phyloP scores from a whole-genome alignment of 2,888 invertebrate species.

The Neoitamus cyanurus region DNA sequence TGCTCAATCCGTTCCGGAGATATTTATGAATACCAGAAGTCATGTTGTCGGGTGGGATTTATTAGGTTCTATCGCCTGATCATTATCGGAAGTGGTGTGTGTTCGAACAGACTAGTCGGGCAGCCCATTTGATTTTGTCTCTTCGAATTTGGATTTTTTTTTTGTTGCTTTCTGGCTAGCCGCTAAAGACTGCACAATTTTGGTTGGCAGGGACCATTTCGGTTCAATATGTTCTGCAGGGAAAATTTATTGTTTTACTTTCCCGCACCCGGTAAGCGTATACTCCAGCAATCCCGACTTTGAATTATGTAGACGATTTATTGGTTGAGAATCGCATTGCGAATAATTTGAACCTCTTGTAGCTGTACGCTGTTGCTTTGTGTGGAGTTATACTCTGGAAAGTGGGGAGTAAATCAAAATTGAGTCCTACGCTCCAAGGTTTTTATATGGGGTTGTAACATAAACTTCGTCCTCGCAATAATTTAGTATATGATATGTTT shows the following conservation, averaged over 20 bases:
- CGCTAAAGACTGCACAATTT: slow-evolving; percentile 10
- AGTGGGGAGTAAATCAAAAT: neutral
- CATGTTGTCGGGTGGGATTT: neutral
- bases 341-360: neutral
- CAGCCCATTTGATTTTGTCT: neutral
- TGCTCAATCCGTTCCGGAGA: neutral
- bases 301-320: slow-evolving; percentile 9
- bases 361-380: neutral
- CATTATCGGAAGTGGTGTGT: neutral
- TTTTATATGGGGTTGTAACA: neutral
- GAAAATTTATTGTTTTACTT: slow-evolving; percentile 12
- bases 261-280: neutral
- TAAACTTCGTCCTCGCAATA: neutral
- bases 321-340: neutral
- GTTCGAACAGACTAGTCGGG: neutral
- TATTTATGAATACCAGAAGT: neutral
- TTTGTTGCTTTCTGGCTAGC: neutral
- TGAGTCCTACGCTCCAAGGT: neutral
- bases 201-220: neutral
- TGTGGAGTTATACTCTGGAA: neutral
- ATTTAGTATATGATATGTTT: neutral
- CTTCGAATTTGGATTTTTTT: neutral
- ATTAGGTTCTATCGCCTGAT: neutral
- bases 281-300: neutral
- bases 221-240: neutral